phyloP scores from a whole-genome alignment of 2,797 vertebrate species.

The Vultur gryphus region DNA sequence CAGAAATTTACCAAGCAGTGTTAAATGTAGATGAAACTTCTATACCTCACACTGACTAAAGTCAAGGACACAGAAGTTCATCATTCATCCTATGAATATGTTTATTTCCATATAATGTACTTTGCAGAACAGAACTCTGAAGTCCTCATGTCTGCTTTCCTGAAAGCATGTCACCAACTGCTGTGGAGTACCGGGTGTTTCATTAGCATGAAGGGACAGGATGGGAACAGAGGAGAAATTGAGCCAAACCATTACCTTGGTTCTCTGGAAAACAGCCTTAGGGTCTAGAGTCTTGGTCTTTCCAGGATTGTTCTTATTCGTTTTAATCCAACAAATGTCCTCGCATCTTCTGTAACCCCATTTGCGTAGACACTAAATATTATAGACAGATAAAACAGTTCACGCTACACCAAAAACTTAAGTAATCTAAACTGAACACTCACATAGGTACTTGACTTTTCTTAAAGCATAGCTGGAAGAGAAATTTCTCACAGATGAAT shows the following conservation, averaged over 20 bases:
- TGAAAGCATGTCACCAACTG: background rate
- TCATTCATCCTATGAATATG: background rate
- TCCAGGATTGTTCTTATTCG: conserved; percentile 97
- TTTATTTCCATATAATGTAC: background rate
- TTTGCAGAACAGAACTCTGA: background rate
- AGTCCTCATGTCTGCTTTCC: background rate
- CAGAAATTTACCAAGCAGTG: background rate
- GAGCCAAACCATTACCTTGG: conserved; percentile 82
- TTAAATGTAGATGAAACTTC: background rate
- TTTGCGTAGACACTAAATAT: conserved; percentile 89
- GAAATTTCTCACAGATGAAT: background rate
- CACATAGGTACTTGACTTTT: background rate
- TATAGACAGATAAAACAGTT: background rate
- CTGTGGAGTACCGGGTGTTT: background rate
- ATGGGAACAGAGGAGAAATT: background rate
- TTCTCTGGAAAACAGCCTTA: conserved; percentile 97
- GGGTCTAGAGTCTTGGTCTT: conserved; percentile 97
- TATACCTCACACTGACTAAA: background rate
- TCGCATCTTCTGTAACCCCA: conserved; percentile 98
- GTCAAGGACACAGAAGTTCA: background rate
- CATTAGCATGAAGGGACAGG: background rate
- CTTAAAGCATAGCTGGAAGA: background rate
- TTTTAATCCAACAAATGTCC: conserved; percentile 99
- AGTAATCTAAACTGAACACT: background rate
- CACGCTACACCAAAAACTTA: background rate